Conservation (phyloP, 2,113 vertebrate species). For the Rhea pennata region DNA sequence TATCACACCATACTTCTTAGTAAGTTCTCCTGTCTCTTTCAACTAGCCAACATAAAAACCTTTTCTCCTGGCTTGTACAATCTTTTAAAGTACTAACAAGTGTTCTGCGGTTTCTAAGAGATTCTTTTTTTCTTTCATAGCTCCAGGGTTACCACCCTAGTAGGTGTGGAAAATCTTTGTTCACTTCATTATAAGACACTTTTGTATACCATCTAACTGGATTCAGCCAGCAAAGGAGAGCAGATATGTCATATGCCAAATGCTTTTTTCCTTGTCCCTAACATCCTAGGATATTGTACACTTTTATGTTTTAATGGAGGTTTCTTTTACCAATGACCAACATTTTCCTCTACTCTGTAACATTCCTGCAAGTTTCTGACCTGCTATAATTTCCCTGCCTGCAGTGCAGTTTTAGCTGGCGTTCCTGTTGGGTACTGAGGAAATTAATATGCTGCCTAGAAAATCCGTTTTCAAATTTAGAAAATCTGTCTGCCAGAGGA, state of each 20-base stretch:
- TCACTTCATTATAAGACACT: constrained; percentile 71
- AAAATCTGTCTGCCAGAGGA: neutral
- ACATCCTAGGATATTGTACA: constrained; percentile 40
- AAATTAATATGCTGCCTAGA: neutral
- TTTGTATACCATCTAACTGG: constrained; percentile 65
- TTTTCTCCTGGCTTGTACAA: constrained; percentile 53
- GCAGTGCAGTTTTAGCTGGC: neutral
- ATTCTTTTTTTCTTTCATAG: constrained; percentile 60
- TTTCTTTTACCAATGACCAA: constrained; percentile 63
- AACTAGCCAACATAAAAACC: constrained; percentile 60
- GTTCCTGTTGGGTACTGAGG: neutral
- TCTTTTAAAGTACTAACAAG: constrained; percentile 73
- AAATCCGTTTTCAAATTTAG: neutral
- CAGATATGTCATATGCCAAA: constrained; percentile 45
- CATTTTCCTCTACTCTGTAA: constrained; percentile 46
- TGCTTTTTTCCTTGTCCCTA: constrained; percentile 36
- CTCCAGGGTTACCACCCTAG: constrained; percentile 65
- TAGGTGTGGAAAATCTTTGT: constrained; percentile 72
- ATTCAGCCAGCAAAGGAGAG: constrained; percentile 62
- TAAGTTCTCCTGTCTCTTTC: constrained; percentile 68
- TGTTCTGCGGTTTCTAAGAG: constrained; percentile 66
- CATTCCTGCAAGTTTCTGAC: constrained; percentile 45
- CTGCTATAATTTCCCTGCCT: constrained; percentile 49
- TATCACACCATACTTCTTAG: constrained; percentile 45
- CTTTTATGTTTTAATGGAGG: constrained; percentile 66